phyloP scores from a whole-genome alignment of 2,888 invertebrate species.

The Gasteruption jaculator region DNA sequence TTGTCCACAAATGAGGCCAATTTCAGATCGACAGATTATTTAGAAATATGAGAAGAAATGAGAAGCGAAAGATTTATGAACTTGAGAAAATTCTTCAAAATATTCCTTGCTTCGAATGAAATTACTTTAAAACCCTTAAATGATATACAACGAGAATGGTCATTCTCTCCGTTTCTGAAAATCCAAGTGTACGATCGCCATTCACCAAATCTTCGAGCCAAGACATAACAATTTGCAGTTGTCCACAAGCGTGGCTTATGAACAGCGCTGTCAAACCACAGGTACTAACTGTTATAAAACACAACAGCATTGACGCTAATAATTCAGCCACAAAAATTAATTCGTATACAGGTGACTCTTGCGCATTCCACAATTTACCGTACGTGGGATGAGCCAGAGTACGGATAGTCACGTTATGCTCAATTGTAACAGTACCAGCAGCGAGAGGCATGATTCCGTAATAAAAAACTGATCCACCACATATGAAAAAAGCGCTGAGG shows the following conservation, averaged over 20 bases:
- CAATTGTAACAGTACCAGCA: slow-evolving; percentile 11
- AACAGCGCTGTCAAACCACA: slow-evolving; percentile 27
- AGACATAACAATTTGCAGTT: slow-evolving; percentile 25
- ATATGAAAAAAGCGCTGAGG: slow-evolving; percentile 25
- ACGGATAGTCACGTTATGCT: slow-evolving; percentile 26
- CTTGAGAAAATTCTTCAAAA: too few relatives aligned
- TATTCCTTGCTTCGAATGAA: too few relatives aligned
- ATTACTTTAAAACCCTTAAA: slow-evolving; percentile 33
- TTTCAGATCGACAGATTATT: too few relatives aligned
- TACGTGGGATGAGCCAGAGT: slow-evolving; percentile 30
- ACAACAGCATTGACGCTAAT: slow-evolving; percentile 19
- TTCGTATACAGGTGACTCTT: slow-evolving; percentile 25
- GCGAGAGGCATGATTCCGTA: slow-evolving; percentile 22
- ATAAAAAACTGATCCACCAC: slow-evolving; percentile 23
- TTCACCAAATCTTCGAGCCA: slow-evolving; percentile 25
- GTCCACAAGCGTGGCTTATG: slow-evolving; percentile 33
- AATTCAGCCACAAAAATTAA: slow-evolving; percentile 26
- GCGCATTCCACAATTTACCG: slow-evolving; percentile 22
- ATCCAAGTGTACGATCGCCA: too few relatives aligned
- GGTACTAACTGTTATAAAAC: slow-evolving; percentile 22
- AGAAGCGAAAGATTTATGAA: too few relatives aligned
- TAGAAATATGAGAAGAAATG: too few relatives aligned
- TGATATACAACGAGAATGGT: slow-evolving; percentile 34
- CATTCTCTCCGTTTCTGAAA: slow-evolving; percentile 20
- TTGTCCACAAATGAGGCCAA: too few relatives aligned